Base-by-base conservation (phyloP, 1,140 invertebrate genomes). In the Uloborus diversus region DNA sequence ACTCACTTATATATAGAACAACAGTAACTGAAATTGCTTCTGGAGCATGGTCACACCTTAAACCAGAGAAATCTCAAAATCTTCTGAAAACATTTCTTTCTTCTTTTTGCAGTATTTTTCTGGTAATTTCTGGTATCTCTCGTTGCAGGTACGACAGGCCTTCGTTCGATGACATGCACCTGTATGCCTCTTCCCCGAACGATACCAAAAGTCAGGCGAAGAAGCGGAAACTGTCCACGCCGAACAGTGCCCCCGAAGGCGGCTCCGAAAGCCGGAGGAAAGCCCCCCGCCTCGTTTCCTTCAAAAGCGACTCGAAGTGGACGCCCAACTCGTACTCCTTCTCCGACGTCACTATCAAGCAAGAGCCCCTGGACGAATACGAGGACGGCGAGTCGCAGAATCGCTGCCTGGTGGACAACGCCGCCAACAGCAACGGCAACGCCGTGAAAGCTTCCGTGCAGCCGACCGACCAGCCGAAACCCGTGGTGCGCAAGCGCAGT, bases 81-180 rank as follows among this genome's bases (percentile, higher is more conserved):
- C n/a, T n/a, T n/a, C n/a, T n/a, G n/a, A n/a, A n/a, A n/a, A n/a
- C n/a, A n/a, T n/a, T n/a, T n/a, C n/a, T n/a, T n/a, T n/a, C n/a
- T n/a, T n/a, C n/a, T n/a, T n/a, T n/a, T n/a, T n/a, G n/a, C n/a
- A n/a, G n/a, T n/a, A n/a, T n/a, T n/a, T n/a, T n/a, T n/a, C n/a
- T n/a, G n/a, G n/a, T n/a, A n/a, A n/a, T n/a, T n/a, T n/a, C n/a
- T n/a, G n/a, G n/a, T 42, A 42, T 42, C 17, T 42, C 37, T 42
- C 37, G 37, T 56, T 75, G 14, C 17, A 76, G 73, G 5, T 76
- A 76, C 30, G 61, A 76, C 47, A 53, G 62, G 42, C 73, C 73
- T 56, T 76, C 62, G 9, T 76, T 76, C 42, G 73, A 76, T 56
- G 33, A 64, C 61, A 76, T 76, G 73, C 73, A 76, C 32, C 42